Conservation (phyloP, 1,140 invertebrate genomes). For the Heliconius melpomene region DNA sequence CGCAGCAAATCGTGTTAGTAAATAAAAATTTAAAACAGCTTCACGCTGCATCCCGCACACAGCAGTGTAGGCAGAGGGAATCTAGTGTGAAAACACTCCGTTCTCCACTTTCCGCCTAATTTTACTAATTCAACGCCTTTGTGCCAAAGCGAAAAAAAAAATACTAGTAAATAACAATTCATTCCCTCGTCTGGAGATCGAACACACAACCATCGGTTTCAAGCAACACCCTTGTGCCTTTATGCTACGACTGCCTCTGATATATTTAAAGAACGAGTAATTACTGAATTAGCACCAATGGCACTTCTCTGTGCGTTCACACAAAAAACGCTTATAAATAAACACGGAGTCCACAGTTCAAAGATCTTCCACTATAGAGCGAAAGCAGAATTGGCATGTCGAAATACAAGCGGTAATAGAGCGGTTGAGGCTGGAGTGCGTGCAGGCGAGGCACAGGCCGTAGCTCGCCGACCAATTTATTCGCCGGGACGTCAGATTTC, state of each 20-base stretch:
- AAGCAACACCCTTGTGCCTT: too few species aligned
- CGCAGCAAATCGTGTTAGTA: background rate
- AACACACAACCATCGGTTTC: too few species aligned
- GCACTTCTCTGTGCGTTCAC: background rate
- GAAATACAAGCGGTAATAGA: conserved; percentile 66
- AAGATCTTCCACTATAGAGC: conserved; percentile 16
- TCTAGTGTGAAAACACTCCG: too few species aligned
- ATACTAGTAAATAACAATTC: too few species aligned
- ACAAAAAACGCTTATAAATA: conserved; percentile 4
- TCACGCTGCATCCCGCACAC: too few species aligned
- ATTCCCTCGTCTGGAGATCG: too few species aligned
- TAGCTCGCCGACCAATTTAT: conserved; percentile 71
- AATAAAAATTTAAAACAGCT: too few species aligned
- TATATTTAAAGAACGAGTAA: background rate
- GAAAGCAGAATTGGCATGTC: conserved; percentile 58
- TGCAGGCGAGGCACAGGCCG: conserved; percentile 46
- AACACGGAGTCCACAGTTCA: conserved; percentile 5
- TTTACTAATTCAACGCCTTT: too few species aligned
- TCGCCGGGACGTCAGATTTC: conserved; percentile 79
- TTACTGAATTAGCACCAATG: background rate
- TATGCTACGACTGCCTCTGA: too few species aligned
- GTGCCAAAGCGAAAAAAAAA: too few species aligned
- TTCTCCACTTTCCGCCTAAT: too few species aligned
- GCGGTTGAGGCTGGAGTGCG: conserved; percentile 52
- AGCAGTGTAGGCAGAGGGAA: too few species aligned